Conservation (phyloP, 2,888 invertebrate genomes). For the Leptopilina drosophilae region DNA sequence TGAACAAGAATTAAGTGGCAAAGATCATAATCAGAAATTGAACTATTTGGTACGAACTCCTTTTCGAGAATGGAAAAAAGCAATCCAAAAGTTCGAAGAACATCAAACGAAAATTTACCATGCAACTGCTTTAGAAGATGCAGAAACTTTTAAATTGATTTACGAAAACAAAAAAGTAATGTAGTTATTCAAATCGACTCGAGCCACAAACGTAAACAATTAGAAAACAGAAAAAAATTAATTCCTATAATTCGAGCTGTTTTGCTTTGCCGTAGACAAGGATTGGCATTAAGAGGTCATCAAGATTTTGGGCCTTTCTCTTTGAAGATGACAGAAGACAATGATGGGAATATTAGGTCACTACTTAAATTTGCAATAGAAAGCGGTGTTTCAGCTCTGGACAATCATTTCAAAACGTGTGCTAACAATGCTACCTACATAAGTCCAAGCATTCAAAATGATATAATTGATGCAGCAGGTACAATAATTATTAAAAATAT, state of each 20-base stretch:
- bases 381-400: neutral
- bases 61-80: conserved; percentile 38
- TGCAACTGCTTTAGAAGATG: neutral
- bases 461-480: neutral
- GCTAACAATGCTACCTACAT: neutral
- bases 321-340: neutral
- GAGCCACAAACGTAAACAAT: neutral
- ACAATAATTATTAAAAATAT: neutral
- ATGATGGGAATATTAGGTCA: conserved; percentile 35
- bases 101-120: conserved; percentile 37
- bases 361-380: conserved; percentile 7
- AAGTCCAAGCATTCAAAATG: neutral
- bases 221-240: conserved; percentile 23
- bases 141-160: neutral
- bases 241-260: conserved; percentile 24
- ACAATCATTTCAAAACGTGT: neutral
- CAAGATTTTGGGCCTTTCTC: conserved; percentile 4
- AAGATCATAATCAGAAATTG: neutral
- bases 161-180: conserved; percentile 19
- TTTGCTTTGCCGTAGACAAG: conserved; percentile 42
- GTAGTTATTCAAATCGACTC: neutral
- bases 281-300: conserved; percentile 29
- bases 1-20: conserved; percentile 15
- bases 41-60: neutral
- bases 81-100: conserved; percentile 23